These are phyloP conservation scores for Paramisgurnus dabryanus DNA, from an alignment of 2,113 vertebrate genomes.

Conservation along the genomic window DNA sequence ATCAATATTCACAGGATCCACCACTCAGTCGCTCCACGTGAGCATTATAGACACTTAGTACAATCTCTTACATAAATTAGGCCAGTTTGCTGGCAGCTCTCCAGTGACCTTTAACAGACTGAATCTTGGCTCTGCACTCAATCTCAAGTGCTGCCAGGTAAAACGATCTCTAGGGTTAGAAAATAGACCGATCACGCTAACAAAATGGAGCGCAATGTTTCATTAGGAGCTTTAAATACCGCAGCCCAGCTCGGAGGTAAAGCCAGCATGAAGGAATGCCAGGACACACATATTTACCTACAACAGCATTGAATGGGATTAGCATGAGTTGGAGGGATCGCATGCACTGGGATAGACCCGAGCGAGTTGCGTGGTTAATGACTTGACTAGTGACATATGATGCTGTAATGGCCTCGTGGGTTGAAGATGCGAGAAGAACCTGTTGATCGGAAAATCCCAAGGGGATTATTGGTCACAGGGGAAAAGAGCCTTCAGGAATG, in stretches of 20 bases:
- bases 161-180: slow-evolving; percentile 32
- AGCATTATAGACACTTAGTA: slow-evolving; percentile 26
- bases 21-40: slow-evolving; percentile 22
- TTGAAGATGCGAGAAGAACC: neutral
- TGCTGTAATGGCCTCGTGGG: no score
- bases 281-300: neutral
- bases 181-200: slow-evolving; percentile 34
- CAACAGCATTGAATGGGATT: neutral
- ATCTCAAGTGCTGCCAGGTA: slow-evolving; percentile 36
- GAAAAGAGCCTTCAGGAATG: neutral
- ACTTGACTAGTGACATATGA: no score
- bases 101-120: slow-evolving; percentile 53
- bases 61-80: slow-evolving; percentile 49
- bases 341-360: neutral
- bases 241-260: neutral
- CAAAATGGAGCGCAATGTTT: slow-evolving; percentile 28
- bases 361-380: neutral
- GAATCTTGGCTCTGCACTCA: slow-evolving; percentile 14
- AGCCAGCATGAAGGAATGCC: slow-evolving; percentile 14
- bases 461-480: neutral
- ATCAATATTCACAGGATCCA: neutral
- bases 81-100: slow-evolving; percentile 33
- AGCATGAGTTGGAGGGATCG: neutral
- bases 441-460: neutral
- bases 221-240: slow-evolving; percentile 16